Evolutionary conservation across 1,140 invertebrate species (phyloP), one percentile per base, ranked within the genome.

Genomic region (Aplysia californica): DNA sequence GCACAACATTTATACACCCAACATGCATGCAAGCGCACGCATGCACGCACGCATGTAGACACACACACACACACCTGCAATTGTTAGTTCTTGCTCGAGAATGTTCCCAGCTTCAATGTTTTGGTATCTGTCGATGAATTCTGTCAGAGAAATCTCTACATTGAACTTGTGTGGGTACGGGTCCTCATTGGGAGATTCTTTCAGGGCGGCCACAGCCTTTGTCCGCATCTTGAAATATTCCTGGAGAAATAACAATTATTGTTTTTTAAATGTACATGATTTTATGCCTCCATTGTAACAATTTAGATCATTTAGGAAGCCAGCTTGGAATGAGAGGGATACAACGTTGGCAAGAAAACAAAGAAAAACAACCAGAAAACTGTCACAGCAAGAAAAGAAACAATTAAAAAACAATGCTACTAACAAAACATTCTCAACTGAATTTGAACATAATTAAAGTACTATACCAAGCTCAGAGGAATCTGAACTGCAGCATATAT

Each of bases 151-250:
- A 31, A 93, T 96, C 2, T 94, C 93, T 0, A 99, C 98, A 91
- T 96, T 92, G 87, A 98, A 99, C 91, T 99, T 99, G 90, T 99
- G 98, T 26, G 98, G 98, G 90, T 99, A 99, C n/a, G 98, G 97
- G 90, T 94, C 92, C 31, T 90, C 86, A n/a, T n/a, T n/a, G n/a
- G 93, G 93, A 0, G 91, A 91, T 76, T 91, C 90, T 91, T 98
- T 98, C 3, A 97, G 90, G 50, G 95, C 92, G 56, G 92, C 91
- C 26, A 99, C 91, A 35, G 94, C 93, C 75, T 93, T 91, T 0
- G 93, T 93, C 78, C 98, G 92, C 31, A 98, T 86, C 87, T 96
- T 95, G 83, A 95, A 96, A 89, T 96, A 99, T 91, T 99, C 94
- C 93, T 94, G 80, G 18, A 61, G 18, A 64, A 20, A 71, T 65